Base-by-base conservation (phyloP, 2,113 vertebrate species). In the Phrynocephalus versicolor region DNA sequence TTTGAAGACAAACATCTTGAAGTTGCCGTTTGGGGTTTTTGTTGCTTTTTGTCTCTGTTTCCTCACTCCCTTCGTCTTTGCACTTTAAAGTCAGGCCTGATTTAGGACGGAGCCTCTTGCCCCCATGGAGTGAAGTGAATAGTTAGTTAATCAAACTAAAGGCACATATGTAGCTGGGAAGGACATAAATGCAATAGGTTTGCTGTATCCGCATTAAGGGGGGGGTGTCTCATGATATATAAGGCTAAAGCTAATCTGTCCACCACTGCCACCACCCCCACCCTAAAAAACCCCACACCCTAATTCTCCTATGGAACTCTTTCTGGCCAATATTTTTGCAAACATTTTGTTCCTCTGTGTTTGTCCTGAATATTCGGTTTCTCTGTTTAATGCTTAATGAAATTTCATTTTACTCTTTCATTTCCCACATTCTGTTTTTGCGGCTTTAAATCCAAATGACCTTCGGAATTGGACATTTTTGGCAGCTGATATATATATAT, bases 1-100 rank as follows among this genome's bases (percentile, higher is more conserved):
- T 92, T 94, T 90, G 90, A 93, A 92, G 92, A 93, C 88, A 94
- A 91, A 89, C n/a, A n/a, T 92, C 92, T 94, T 86, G 67, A n/a
- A 78, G 77, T 79, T 79, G 76, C 78, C n/a, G 73, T 15, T 65
- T 64, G 82, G 55, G 58, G 25, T 67, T 45, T 51, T 70, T 82
- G 71, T 37, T 72, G n/a, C 77, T 90, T 82, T 90, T 89, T 87
- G 92, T 92, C 57, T 89, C 82, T 77, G 85, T 62, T 72, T 37
- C 25, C 55, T 37, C 33, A 55, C 45, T n/a, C 64, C 33, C 55
- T 39, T 57, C 23, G 27, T 13, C 33, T 72, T 85, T 77, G 71
- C 80, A 51, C 39, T 25, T 2, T 86, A 77, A 82, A 33, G 33
- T 62, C 78, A 84, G 12, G 57, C 83, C 35, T 0, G n/a, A 72